Evolutionary conservation across 2,113 vertebrate species (phyloP), one percentile per base, ranked within the genome.

Genomic region (Progne subis): DNA sequence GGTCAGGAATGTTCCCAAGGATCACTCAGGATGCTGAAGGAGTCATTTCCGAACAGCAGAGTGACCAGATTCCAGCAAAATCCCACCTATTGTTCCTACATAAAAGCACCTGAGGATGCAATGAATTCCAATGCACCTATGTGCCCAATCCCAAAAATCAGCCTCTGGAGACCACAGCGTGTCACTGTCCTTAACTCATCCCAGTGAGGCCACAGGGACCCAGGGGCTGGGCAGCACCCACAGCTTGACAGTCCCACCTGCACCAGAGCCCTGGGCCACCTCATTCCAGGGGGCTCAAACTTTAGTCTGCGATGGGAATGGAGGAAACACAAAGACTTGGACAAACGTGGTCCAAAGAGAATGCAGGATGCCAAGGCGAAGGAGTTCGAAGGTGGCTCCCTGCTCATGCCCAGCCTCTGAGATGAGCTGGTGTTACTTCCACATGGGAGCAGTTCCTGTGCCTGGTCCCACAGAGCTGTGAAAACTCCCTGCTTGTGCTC

Each of bases 381-480:
- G 2, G 3, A 50, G 53, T 28, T 28, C 25, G 21, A 34, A 12
- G 5, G n/a, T 4, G 5, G 68, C n/a, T 75, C 52, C 8, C n/a
- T 1, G 3, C 11, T 29, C 18, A 0, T 61, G 28, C 6, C 32
- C 61, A 75, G 24, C 6, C n/a, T 60, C 4, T 0, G 5, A 61
- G 65, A 26, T 9, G 34, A 68, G 74, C 25, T 55, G 47, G 18
- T 1, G 2, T 46, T 18, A 16, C 26, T 28, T 75, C 77, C 68
- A 39, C 1, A 4, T 9, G 15, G 28, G 13, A 83, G 52, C 68
- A 57, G 32, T 11, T 81, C 63, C 47, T 2, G 0, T 8, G 43
- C 39, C 53, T 1, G 8, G 31, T 32, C 31, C 44, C 25, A 7
- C 1, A 2, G 17, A 18, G 32, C 47, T 31, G 8, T 46, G 57